phyloP scores from a whole-genome alignment of 2,797 vertebrate genomes.

The Phaenicophaeus curvirostris region DNA sequence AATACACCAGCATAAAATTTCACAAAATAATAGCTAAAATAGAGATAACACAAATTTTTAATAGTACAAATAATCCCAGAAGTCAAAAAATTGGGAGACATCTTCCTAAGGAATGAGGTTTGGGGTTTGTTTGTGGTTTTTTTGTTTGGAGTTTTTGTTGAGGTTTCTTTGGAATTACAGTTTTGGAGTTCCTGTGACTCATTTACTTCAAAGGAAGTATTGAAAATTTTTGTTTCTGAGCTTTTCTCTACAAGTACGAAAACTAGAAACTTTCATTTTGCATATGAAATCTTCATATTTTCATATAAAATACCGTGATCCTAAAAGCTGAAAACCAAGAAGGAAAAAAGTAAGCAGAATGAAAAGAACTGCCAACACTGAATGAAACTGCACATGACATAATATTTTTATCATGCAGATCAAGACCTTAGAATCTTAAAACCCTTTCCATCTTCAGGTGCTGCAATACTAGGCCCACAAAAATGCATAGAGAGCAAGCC shows the following conservation, averaged over 20 bases:
- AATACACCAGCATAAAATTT: not conserved
- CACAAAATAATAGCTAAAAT: not conserved
- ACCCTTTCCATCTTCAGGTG: not conserved
- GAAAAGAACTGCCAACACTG: conserved; percentile 7
- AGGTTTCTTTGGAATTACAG: not conserved
- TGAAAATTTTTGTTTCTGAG: not conserved
- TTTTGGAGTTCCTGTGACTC: not conserved
- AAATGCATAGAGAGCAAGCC: not conserved
- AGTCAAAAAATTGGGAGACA: not conserved
- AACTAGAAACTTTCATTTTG: not conserved
- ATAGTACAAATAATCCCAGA: not conserved
- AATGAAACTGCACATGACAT: conserved; percentile 10
- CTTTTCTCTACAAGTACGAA: not conserved
- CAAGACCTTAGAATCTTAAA: not conserved
- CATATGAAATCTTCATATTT: conserved; percentile 33
- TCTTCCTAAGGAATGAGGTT: rapidly evolving
- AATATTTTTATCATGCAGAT: conserved; percentile 50
- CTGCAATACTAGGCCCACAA: not conserved
- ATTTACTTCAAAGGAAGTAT: not conserved
- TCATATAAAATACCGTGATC: not conserved
- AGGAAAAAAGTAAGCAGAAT: conserved; percentile 1
- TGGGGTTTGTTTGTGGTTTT: not conserved
- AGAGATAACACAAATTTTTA: not conserved
- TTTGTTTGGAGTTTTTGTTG: not conserved
- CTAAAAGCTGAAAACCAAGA: not conserved